Evolutionary conservation across 1,140 invertebrate species (phyloP).

Genomic region (Rhopalosiphum padi): DNA sequence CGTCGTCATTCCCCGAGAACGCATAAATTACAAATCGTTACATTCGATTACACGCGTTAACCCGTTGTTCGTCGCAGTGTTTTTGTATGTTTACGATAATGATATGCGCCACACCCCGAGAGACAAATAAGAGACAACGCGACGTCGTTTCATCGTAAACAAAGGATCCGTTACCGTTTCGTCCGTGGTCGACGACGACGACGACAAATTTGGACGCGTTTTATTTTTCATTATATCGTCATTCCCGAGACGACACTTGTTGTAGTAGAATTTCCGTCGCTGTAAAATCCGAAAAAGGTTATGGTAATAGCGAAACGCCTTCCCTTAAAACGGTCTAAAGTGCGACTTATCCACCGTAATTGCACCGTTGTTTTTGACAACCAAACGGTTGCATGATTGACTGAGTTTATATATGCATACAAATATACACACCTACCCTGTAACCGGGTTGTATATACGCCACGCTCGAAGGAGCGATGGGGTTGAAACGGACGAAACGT

Average conservation of each 20-base stretch:
- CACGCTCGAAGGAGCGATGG: background rate
- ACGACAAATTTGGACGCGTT: background rate
- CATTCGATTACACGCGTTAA: background rate
- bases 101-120: background rate
- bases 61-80: background rate
- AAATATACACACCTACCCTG: background rate
- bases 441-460: background rate
- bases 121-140: too few relatives aligned
- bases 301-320: background rate
- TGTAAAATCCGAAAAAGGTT: background rate
- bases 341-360: conserved; percentile 4
- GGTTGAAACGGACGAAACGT: background rate
- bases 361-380: background rate
- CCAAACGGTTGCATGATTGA: conserved; percentile 8
- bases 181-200: background rate
- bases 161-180: background rate
- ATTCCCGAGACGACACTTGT: background rate
- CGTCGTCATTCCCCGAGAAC: background rate
- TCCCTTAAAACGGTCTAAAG: background rate
- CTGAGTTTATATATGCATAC: background rate
- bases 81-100: background rate
- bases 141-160: background rate
- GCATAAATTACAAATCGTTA: background rate
- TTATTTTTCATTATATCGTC: background rate
- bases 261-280: background rate